These are phyloP conservation scores for Bradypus variegatus DNA, from an alignment of 2,797 vertebrate species.

Conservation along the genomic window DNA sequence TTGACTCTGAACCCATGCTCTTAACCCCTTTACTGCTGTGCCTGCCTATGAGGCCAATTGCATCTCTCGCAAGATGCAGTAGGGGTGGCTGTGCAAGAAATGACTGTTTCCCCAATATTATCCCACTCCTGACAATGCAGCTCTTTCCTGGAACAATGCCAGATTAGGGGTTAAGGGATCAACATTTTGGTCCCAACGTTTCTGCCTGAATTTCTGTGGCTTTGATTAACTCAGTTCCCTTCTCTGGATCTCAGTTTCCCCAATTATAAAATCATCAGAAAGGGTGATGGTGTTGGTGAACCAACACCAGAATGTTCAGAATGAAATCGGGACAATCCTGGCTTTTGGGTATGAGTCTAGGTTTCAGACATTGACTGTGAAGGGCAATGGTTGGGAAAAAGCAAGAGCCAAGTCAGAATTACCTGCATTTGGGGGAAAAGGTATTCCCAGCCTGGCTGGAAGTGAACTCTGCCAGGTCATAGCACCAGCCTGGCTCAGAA, in stretches of 20 bases:
- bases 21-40: fast-evolving
- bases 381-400: not conserved
- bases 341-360: not conserved
- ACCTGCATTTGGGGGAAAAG: not conserved
- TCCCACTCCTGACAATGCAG: fast-evolving
- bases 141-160: not conserved
- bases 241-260: not conserved
- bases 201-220: not conserved
- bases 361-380: not conserved
- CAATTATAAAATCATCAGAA: fast-evolving
- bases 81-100: not conserved
- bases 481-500: not conserved
- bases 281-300: not conserved
- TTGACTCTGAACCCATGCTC: not conserved
- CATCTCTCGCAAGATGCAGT: not conserved
- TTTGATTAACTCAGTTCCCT: not conserved
- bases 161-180: not conserved
- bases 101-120: not conserved
- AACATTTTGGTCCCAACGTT: not conserved
- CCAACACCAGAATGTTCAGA: not conserved
- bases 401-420: not conserved
- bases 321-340: not conserved
- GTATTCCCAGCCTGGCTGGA: not conserved
- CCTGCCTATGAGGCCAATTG: not conserved
- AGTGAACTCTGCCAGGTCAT: not conserved